Conservation (phyloP, 2,797 vertebrate species). For the Siniperca obscura region DNA sequence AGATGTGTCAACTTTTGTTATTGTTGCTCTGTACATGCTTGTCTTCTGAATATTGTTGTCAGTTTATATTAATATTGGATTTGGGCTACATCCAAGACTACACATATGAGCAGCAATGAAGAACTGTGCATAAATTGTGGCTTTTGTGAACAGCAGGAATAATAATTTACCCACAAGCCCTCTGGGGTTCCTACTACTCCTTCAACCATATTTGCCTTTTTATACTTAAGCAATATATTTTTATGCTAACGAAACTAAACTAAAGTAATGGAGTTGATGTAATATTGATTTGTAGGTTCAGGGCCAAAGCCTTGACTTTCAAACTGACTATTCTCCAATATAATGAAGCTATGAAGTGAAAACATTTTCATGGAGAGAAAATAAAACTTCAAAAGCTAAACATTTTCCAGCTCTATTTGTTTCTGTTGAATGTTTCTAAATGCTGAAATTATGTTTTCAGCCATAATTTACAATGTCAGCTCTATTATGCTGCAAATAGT, state of each 20-base stretch:
- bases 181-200: conserved; percentile 32
- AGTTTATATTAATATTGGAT: conserved; percentile 42
- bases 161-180: conserved; percentile 43
- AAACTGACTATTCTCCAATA: no score
- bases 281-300: conserved; percentile 23
- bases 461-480: neutral
- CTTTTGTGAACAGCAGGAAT: conserved; percentile 42
- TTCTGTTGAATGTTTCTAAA: neutral
- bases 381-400: neutral
- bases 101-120: conserved; percentile 52
- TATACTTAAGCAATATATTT: conserved; percentile 27
- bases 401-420: neutral
- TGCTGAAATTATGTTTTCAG: neutral
- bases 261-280: conserved; percentile 6
- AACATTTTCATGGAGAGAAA: neutral
- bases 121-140: conserved; percentile 32
- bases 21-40: conserved; percentile 26
- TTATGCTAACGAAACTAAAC: conserved; percentile 31
- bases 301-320: neutral
- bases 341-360: neutral
- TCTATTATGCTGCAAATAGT: neutral
- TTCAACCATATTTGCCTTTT: conserved; percentile 29
- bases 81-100: conserved; percentile 43
- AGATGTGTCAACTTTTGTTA: conserved; percentile 50
- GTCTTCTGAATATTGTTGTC: conserved; percentile 44